phyloP scores from a whole-genome alignment of 2,797 vertebrate species.

The Falco peregrinus region DNA sequence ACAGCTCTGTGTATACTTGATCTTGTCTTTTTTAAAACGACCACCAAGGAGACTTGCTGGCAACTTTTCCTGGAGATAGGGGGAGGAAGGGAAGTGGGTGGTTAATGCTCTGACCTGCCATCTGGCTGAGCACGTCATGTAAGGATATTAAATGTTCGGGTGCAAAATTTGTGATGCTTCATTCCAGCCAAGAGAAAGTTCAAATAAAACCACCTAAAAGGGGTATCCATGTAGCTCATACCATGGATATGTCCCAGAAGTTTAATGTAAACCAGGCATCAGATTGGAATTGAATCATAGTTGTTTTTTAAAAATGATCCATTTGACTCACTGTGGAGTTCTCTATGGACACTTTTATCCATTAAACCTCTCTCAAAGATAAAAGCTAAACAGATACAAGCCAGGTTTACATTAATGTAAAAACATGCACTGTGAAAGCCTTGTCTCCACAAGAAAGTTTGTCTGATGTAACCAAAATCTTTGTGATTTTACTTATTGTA shows the following conservation, averaged over 20 bases:
- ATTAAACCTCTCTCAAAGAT: not conserved
- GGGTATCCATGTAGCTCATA: not conserved
- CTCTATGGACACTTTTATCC: not conserved
- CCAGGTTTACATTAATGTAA: not conserved
- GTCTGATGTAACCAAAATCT: not conserved
- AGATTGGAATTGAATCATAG: not conserved
- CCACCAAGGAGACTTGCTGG: not conserved
- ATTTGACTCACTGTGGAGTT: not conserved
- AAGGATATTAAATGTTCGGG: not conserved
- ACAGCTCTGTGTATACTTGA: not conserved
- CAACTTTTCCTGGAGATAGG: not conserved
- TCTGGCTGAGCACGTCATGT: not conserved
- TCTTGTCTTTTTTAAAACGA: not conserved
- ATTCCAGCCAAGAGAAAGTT: not conserved
- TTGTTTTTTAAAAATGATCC: not conserved
- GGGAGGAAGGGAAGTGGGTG: not conserved
- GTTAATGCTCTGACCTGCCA: not conserved
- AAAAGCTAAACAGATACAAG: not conserved
- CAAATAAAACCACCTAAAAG: not conserved
- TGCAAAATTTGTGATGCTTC: not conserved
- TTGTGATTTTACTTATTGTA: not conserved
- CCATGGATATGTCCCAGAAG: not conserved
- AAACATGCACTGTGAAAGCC: not conserved
- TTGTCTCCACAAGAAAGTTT: not conserved
- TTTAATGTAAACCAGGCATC: not conserved